A percentile compares a stretch with the other conserved stretches of the same genome.
Conservation (phyloP, 2,888 invertebrate species). For the Diarsia dahlii region DNA sequence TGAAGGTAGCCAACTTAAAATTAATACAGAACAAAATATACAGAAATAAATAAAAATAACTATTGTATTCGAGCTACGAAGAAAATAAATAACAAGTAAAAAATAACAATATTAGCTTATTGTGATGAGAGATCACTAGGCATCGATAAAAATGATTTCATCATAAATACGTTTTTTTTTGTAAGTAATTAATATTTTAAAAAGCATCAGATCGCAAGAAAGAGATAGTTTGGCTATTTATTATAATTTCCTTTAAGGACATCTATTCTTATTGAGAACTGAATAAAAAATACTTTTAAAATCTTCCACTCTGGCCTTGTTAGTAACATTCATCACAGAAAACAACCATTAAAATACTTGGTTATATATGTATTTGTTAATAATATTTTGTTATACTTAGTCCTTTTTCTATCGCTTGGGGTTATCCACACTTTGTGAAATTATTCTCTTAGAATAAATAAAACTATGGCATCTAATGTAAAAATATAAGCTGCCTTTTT, state of each 20-base stretch:
- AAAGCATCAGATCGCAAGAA: slow-evolving; percentile 16
- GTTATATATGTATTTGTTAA: slow-evolving; percentile 16
- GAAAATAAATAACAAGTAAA: slow-evolving; percentile 34
- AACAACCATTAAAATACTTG: slow-evolving; percentile 26
- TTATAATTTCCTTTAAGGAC: not conserved
- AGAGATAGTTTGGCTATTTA: not conserved
- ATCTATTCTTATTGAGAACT: not conserved
- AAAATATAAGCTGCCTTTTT: not conserved
- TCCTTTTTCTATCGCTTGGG: not conserved
- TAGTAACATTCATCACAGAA: slow-evolving; percentile 20
- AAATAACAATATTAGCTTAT: slow-evolving; percentile 33
- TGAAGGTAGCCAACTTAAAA: slow-evolving; percentile 42
- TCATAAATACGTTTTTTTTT: not conserved
- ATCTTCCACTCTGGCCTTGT: not conserved
- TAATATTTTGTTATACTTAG: not conserved
- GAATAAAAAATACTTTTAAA: not conserved
- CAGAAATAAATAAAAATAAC: slow-evolving; percentile 41
- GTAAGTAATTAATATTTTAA: not conserved
- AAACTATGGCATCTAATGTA: not conserved
- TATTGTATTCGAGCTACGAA: slow-evolving; percentile 22
- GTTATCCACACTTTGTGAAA: not conserved
- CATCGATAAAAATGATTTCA: not conserved
- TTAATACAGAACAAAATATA: slow-evolving; percentile 42
- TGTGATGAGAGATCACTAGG: slow-evolving; percentile 27
- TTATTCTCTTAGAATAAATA: not conserved